Conservation (phyloP, 2,113 vertebrate genomes). For the Semnopithecus entellus region DNA sequence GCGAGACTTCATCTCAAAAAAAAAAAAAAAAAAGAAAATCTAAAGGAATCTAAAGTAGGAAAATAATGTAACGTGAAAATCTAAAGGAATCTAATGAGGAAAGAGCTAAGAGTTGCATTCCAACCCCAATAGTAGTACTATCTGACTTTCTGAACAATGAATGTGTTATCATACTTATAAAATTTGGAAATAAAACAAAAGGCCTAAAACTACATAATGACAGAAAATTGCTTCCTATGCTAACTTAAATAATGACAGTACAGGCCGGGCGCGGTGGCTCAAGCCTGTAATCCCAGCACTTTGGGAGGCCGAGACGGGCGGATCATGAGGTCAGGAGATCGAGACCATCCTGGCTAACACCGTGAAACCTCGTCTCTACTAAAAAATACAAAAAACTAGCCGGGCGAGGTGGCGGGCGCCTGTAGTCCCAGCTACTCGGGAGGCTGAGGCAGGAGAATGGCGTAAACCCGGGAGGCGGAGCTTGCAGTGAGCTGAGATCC, state of each 20-base stretch:
- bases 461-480: too few relatives aligned
- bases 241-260: neutral
- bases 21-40: neutral
- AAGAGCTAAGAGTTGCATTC: neutral
- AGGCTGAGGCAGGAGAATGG: too few relatives aligned
- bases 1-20: neutral
- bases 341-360: too few relatives aligned
- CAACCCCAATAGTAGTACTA: neutral
- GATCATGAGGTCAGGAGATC: too few relatives aligned
- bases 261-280: neutral
- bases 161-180: neutral
- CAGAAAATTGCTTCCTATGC: constrained; percentile 18
- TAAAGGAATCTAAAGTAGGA: neutral
- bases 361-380: too few relatives aligned
- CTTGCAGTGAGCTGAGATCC: too few relatives aligned
- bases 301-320: too few relatives aligned
- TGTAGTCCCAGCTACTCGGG: too few relatives aligned
- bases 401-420: too few relatives aligned
- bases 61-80: constrained; percentile 1
- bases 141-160: neutral
- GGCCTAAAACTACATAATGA: neutral
- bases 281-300: too few relatives aligned
- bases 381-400: too few relatives aligned
- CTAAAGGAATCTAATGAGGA: neutral
- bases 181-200: neutral